Evolutionary conservation across 2,797 vertebrate genomes (phyloP), one percentile per base, ranked within the genome.

Genomic region (Sarcophilus harrisii): DNA sequence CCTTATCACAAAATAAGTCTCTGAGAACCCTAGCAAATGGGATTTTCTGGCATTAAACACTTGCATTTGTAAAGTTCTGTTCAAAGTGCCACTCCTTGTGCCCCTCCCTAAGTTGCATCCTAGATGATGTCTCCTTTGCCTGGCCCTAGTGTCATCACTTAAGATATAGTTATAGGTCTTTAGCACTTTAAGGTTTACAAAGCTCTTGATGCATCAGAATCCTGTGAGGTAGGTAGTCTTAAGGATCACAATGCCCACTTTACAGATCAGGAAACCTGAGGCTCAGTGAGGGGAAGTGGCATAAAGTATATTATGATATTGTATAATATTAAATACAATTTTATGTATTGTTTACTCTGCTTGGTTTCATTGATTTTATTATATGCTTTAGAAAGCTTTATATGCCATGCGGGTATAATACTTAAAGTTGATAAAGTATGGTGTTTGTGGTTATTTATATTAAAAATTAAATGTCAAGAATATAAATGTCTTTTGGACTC

Each of bases 131-230:
- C 21, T 87, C 73, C 24, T 9, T 87, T 45, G 38, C 38, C 38
- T 87, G 73, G 38, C 38, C 73, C 73, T 87, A 87, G 38, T 87
- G 38, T 10, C 73, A 49, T 87, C 73, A 45, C 24, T 55, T 87
- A 49, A 24, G 21, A 87, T 8, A 87, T 87, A 87, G 38, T 87
- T 87, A 49, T 45, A 87, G 73, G 73, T 87, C 24, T 87, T 49
- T 87, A 87, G 73, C 73, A 87, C 73, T 87, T 87, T 87, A 87
- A 87, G 73, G 73, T 87, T 87, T 87, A 49, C 73, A 87, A 49
- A 87, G 38, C 73, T 87, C 73, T 87, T 87, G 73, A 49, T 5
- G 8, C 73, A 49, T 38, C 73, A 87, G 21, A 49, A 4, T 87
- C 73, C 73, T 49, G 73, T 87, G 73, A 87, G 73, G 73, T 87